phyloP scores from a whole-genome alignment of 64 coral and sea anemone genomes.

The Stylophora pistillata region DNA sequence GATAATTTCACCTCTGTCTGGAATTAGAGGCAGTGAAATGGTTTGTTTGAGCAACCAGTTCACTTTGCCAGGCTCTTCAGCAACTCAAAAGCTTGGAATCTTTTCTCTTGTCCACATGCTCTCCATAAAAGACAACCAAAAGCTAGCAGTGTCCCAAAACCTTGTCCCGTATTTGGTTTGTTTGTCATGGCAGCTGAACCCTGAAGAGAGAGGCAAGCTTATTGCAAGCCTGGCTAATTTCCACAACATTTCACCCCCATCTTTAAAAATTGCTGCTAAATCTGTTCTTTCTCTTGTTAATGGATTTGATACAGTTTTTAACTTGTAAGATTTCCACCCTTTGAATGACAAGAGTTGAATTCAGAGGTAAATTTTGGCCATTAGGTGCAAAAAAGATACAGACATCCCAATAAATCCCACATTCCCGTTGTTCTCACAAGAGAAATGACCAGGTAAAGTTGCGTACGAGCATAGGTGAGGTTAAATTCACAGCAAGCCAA shows the following conservation, averaged over 20 bases:
- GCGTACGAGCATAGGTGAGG: too few species aligned
- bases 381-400: too few species aligned
- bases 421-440: too few species aligned
- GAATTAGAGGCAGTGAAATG: background rate
- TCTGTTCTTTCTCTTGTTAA: slow-evolving; percentile 36
- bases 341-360: too few species aligned
- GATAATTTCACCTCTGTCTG: background rate
- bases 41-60: background rate
- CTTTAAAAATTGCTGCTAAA: slow-evolving; percentile 15
- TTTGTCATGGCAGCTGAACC: slow-evolving; percentile 43
- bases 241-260: background rate
- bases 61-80: slow-evolving; percentile 27
- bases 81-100: slow-evolving; percentile 36
- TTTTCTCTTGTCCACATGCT: slow-evolving; percentile 51
- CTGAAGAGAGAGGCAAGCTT: background rate
- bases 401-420: too few species aligned
- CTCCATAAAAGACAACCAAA: slow-evolving; percentile 9
- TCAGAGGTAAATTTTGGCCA: too few species aligned
- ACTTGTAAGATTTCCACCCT: background rate
- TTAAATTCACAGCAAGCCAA: too few species aligned
- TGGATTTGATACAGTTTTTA: slow-evolving; percentile 35
- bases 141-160: slow-evolving; percentile 22
- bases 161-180: slow-evolving; percentile 41
- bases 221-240: background rate
- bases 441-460: too few species aligned